Percentiles rank a stretch among this genome's conserved stretches.
Conservation (phyloP, 2,113 vertebrate genomes). For the Albula goreensis region DNA sequence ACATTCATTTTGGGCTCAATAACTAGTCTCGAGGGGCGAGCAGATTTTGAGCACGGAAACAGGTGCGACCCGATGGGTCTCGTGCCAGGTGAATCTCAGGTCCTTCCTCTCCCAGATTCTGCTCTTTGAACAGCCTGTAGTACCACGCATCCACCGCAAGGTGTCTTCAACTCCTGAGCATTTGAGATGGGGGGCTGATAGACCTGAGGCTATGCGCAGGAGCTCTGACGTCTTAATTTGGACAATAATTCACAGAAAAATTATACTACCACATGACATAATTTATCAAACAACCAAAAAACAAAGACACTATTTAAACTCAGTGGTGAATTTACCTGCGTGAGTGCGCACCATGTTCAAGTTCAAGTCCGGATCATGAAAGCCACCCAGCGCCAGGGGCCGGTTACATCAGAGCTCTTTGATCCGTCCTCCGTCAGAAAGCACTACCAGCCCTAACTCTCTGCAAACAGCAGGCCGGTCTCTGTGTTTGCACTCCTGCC, state of each 20-base stretch:
- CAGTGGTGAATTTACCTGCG: neutral
- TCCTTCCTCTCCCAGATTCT: neutral
- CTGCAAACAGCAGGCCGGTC: conserved; percentile 14
- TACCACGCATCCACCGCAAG: too few relatives aligned
- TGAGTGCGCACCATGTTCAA: conserved; percentile 71
- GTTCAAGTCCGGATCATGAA: conserved; percentile 71
- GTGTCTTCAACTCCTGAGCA: neutral
- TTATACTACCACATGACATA: too few relatives aligned
- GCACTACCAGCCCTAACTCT: conserved; percentile 25
- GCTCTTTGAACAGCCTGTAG: neutral
- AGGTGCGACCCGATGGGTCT: neutral
- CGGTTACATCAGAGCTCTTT: conserved; percentile 43
- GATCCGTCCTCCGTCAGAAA: conserved; percentile 49
- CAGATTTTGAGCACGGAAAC: neutral
- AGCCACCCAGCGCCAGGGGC: conserved; percentile 58
- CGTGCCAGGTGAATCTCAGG: neutral
- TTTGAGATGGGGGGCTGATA: too few relatives aligned
- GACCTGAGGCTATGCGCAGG: neutral
- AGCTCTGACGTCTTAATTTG: too few relatives aligned
- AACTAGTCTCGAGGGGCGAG: too few relatives aligned
- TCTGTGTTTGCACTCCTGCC: conserved; percentile 6
- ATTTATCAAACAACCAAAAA: neutral
- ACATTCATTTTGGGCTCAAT: too few relatives aligned
- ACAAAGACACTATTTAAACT: neutral
- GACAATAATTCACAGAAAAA: too few relatives aligned